Evolutionary conservation across 2,797 vertebrate genomes (phyloP), one percentile per base, ranked within the genome.

Genomic region (Dallia pectoralis): DNA sequence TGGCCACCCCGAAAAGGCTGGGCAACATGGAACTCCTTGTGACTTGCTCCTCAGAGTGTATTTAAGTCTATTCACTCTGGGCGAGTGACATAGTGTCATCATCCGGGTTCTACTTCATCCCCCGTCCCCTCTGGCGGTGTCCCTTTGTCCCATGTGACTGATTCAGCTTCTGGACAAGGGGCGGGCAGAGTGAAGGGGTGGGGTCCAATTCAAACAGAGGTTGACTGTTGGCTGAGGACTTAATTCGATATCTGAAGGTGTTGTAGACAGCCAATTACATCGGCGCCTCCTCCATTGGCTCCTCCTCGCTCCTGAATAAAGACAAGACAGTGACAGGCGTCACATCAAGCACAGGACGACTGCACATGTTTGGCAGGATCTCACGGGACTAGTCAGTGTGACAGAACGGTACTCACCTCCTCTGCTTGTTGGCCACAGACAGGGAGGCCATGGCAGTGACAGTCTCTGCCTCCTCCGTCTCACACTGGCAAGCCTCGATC

Each of bases 401-500:
- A 67, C 14, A 49, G 27, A 61, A 48, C 7, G 6, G 15, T 11
- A 11, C 63, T 56, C 90, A 98, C 97, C 95, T 96, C 88, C 95
- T 97, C 3, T 95, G 91, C 84, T 95, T 97, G 87, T 96, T 96
- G 1, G 93, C 97, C 71, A 99, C 95, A 0, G 97, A 99, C 74
- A 99, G 78, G 0, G 95, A 99, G 32, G 97, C 97, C 97, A 99
- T 98, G 70, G 97, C 97, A 0, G 95, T 98, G 80, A 99, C 96
- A 0, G 97, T 97, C 86, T 99, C 97, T 0, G 97, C 95, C 79
- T 99, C 97, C 68, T 99, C 97, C 0, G 89, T 94, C 81, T 99
- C 97, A 0, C 92, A 93, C 74, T 91, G 93, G 79, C 96, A 96
- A 0, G 94, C 94, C 89, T 99, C 97, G 0, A 95, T 90, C 87